Base-by-base conservation (phyloP, 2,113 vertebrate species). In the Cyphomyrus plagiostoma region DNA sequence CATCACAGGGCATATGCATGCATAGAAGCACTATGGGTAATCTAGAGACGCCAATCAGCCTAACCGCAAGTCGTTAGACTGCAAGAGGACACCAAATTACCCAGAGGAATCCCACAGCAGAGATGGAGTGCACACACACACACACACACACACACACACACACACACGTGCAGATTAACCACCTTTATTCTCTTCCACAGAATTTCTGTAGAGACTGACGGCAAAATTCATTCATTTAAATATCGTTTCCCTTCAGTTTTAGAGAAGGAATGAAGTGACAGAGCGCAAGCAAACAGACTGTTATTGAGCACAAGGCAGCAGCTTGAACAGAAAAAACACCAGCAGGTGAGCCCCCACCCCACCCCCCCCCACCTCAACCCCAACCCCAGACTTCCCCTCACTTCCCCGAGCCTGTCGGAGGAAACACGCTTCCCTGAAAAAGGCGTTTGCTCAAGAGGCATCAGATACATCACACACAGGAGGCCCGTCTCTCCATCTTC, bases 331-430 rank as follows among this genome's bases (percentile, higher is more conserved):
- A 58, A 96, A 95, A 93, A 92, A 95, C 93, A 95, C 95, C 92
- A 96, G 94, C 91, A 93, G 94, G 94, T 91, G 92, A 95, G 96
- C 96, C 95, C 96, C 96, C 96, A n/a, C n/a, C n/a, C n/a, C n/a
- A n/a, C 96, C 96, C 93, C 96, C 96, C 95, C 92, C 96, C 1
- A 35, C 96, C 96, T 93, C 96, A 35, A 21, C 35, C 30, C 17
- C 42, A n/a, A 46, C 96, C 96, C 95, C 96, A 97, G 96, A 95
- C 96, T 96, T 96, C 96, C 96, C 93, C 96, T 96, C 96, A 92
- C 93, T 9, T 35, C 35, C 35, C 23, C 4, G 1, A 17, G 35
- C 30, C 19, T 42, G 19, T 26, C 9, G 0, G 7, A 6, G 23
- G 82, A 49, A 45, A 45, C 82, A n/a, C 42, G 10, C 82, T 23